Base-by-base conservation (phyloP, 1,140 invertebrate species). In the Stratiolaelaps scimitus region DNA sequence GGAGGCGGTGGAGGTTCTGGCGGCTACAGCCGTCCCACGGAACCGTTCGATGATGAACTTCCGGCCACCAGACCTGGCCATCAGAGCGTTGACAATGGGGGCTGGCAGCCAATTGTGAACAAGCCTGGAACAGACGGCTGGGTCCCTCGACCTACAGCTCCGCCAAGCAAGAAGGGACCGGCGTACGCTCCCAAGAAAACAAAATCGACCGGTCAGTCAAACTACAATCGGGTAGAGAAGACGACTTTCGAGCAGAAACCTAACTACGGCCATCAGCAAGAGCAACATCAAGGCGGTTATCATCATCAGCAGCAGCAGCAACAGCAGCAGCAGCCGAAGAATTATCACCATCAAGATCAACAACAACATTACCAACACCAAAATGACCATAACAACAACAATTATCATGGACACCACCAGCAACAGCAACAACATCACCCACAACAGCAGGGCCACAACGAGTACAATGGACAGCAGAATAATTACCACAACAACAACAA, bases 1-100 rank as follows among this genome's bases (percentile, higher is more conserved):
- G 7, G 19, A 6, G 15, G 19, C 5, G 7, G 5, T 28, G 44
- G 13, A 13, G 28, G 15, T 23, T 4, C 47, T 28, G 53, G 15
- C 53, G 53, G 53, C 1, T 60, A 60, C 53, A 23, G n/a, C 15
- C 53, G 53, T 19, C 53, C 53, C 1, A 60, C 23, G 15, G 53
- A 60, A 23, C 53, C 53, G 6, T 60, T 60, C 23, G 53, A 60
- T 10, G 53, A 60, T 23, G 53, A 60, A 60, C 26, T 60, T 29
- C 53, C 53, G 1, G 4, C 10, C 10, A 26, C 13, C 13, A 26
- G 15, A 26, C 53, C 47, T 6, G 19, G 17, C 15, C 26, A 60
- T 6, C 53, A 26, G 13, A 60, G 34, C 10, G 26, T 29, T 17
- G 20, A 60, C 23, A 23, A 60, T 23, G 53, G 53, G 1, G 53